Conservation (phyloP, 2,113 vertebrate species). For the Triplophysa tibetana region DNA sequence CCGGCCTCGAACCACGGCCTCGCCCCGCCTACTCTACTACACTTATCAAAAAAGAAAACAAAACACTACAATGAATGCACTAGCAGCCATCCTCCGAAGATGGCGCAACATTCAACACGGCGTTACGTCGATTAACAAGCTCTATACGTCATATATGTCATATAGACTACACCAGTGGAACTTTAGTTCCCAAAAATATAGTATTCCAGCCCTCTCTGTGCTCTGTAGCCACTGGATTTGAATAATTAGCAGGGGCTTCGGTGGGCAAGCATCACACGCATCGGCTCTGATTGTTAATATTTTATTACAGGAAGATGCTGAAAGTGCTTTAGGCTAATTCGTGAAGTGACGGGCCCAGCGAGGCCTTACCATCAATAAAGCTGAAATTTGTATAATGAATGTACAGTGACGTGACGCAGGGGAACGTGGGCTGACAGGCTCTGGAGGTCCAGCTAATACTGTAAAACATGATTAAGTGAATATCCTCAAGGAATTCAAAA, state of each 20-base stretch:
- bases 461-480: constrained; percentile 28
- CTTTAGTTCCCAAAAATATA: neutral
- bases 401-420: constrained; percentile 12
- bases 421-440: constrained; percentile 8
- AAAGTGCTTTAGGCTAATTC: constrained; percentile 38
- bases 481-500: neutral
- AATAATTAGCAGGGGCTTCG: constrained; percentile 33
- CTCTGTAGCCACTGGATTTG: constrained; percentile 16
- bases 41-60: no score
- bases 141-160: no score
- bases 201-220: neutral
- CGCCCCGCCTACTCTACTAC: no score
- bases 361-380: constrained; percentile 27
- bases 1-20: no score
- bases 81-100: no score
- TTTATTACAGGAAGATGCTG: constrained; percentile 39
- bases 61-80: no score
- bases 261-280: constrained; percentile 28
- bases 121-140: no score
- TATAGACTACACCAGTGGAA: no score
- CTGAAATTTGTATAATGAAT: constrained; percentile 24
- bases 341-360: constrained; percentile 23
- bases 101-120: no score
- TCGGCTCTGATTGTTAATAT: constrained; percentile 45
- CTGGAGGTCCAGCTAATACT: constrained; percentile 16